Conservation (phyloP, 2,113 vertebrate species). For the Poecilia latipinna region DNA sequence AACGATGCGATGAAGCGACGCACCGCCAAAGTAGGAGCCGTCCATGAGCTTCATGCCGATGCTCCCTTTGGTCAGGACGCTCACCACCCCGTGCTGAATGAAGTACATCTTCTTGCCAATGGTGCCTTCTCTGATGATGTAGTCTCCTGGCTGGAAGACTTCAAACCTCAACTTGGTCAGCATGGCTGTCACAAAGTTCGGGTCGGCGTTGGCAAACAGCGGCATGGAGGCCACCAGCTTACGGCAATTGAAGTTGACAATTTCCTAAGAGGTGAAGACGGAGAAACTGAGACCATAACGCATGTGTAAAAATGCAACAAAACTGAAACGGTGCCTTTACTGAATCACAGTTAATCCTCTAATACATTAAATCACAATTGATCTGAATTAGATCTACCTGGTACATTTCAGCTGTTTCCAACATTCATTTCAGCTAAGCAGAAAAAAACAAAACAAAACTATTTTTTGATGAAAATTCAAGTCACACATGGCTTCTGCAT, state of each 20-base stretch:
- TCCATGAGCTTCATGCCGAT: constrained; percentile 94
- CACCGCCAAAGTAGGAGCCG: constrained; percentile 97
- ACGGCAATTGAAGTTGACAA: constrained; percentile 97
- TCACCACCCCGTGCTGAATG: constrained; percentile 94
- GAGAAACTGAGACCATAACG: not conserved
- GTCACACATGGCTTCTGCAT: not conserved
- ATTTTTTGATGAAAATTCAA: not conserved
- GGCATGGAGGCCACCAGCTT: constrained; percentile 99
- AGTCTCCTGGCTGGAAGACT: constrained; percentile 95
- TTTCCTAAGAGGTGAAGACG: constrained; percentile 81
- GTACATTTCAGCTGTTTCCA: not conserved
- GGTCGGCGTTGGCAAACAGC: constrained; percentile 95
- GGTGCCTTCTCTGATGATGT: constrained; percentile 95
- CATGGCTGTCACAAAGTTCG: constrained; percentile 98
- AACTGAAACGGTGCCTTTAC: not conserved
- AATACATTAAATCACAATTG: not conserved
- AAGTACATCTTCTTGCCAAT: constrained; percentile 99
- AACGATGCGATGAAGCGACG: constrained; percentile 7
- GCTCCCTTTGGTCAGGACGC: constrained; percentile 89
- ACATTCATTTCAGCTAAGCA: not conserved
- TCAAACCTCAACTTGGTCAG: constrained; percentile 97
- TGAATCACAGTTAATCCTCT: not conserved
- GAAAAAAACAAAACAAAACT: not conserved
- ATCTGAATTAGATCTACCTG: not conserved
- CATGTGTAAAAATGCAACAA: not conserved